Conservation (phyloP, 2,113 vertebrate species). For the Uria aalge region DNA sequence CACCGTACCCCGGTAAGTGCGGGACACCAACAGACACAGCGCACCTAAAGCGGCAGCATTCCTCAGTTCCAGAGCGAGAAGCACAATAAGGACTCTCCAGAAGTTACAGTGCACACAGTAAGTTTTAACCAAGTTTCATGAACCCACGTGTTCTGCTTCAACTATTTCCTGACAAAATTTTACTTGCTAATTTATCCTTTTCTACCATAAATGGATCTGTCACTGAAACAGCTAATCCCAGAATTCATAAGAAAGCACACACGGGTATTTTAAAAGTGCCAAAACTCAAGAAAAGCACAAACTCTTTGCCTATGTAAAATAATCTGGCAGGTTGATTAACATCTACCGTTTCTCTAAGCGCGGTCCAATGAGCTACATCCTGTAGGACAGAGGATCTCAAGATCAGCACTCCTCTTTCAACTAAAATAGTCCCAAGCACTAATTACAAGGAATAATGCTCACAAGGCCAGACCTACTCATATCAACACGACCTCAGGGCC, state of each 20-base stretch:
- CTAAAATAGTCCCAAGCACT: background rate
- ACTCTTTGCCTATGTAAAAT: background rate
- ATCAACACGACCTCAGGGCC: background rate
- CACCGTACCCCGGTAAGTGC: accelerated
- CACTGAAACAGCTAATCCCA: background rate
- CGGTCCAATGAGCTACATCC: background rate
- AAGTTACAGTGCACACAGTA: accelerated
- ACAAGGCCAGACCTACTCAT: background rate
- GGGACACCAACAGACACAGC: accelerated
- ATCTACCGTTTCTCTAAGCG: background rate
- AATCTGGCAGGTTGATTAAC: background rate
- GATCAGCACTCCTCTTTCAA: background rate
- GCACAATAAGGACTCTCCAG: accelerated
- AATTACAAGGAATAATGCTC: background rate
- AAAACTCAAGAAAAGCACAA: background rate
- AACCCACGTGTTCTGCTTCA: accelerated
- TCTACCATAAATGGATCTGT: accelerated
- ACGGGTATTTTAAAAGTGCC: background rate
- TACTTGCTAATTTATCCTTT: background rate
- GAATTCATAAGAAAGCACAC: accelerated
- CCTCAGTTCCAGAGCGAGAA: background rate
- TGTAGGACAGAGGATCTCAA: background rate
- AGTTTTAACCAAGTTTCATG: background rate
- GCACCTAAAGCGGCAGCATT: background rate
- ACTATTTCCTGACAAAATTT: background rate